phyloP scores from a whole-genome alignment of 2,888 invertebrate genomes.

The Lottia gigantea region DNA sequence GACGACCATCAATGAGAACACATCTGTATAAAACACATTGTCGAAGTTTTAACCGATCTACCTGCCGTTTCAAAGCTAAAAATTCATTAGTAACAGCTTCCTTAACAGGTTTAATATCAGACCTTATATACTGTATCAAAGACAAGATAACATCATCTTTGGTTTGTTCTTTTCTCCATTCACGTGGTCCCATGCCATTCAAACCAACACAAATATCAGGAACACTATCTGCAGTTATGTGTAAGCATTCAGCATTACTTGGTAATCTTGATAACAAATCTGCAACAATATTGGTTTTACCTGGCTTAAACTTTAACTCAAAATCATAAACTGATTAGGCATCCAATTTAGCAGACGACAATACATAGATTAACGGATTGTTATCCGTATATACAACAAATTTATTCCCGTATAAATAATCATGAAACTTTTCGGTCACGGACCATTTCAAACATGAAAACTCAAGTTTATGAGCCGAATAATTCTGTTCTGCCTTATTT shows the following conservation, averaged over 20 bases:
- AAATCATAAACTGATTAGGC: constrained; percentile 29
- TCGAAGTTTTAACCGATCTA: too few relatives aligned
- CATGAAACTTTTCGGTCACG: constrained; percentile 26
- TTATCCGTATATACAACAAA: constrained; percentile 33
- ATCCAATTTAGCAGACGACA: constrained; percentile 32
- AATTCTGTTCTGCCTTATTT: constrained; percentile 26
- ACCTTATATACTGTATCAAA: too few relatives aligned
- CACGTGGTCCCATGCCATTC: too few relatives aligned
- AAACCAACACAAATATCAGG: constrained; percentile 18
- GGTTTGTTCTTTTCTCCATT: too few relatives aligned
- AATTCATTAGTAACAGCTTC: too few relatives aligned
- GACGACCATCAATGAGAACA: too few relatives aligned
- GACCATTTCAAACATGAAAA: constrained; percentile 33
- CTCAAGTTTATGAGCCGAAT: constrained; percentile 30
- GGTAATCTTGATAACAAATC: constrained; percentile 38
- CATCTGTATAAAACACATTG: too few relatives aligned
- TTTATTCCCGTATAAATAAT: constrained; percentile 16
- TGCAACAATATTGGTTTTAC: constrained; percentile 32
- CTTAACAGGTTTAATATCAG: too few relatives aligned
- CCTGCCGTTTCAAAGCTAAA: too few relatives aligned
- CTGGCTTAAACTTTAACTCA: constrained; percentile 31
- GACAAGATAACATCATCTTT: too few relatives aligned
- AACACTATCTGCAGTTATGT: constrained; percentile 17
- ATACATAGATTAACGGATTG: constrained; percentile 34
- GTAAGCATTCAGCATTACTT: not conserved